Conservation (phyloP, 2,888 invertebrate species). For the Aphodius sticticus region DNA sequence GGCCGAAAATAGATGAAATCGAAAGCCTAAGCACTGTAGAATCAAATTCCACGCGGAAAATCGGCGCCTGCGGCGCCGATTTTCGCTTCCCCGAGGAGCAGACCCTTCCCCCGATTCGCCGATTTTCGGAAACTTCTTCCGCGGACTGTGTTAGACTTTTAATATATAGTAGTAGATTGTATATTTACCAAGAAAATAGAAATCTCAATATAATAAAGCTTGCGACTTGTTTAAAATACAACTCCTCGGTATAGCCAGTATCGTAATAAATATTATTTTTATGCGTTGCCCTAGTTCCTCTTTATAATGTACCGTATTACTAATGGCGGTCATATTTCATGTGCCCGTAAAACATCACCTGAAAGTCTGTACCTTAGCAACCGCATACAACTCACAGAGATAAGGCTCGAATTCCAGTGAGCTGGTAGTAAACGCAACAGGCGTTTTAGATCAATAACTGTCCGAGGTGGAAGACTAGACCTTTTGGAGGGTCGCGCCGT, state of each 20-base stretch:
- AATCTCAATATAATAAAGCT: too few species aligned
- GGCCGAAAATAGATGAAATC: too few species aligned
- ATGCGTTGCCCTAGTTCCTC: background rate
- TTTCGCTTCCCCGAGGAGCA: too few species aligned
- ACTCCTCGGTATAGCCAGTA: background rate
- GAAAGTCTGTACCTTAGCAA: background rate
- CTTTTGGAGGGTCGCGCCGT: background rate
- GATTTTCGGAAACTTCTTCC: too few species aligned
- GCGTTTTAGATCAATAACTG: constrained; percentile 4
- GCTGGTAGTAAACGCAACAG: background rate
- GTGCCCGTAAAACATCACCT: background rate
- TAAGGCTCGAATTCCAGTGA: background rate
- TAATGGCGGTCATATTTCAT: background rate
- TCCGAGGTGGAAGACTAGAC: background rate
- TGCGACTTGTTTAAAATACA: too few species aligned
- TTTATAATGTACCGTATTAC: background rate
- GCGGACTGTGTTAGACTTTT: too few species aligned
- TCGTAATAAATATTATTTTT: background rate
- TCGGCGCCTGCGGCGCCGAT: too few species aligned
- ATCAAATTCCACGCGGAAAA: too few species aligned
- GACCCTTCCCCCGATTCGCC: too few species aligned
- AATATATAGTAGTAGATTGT: too few species aligned
- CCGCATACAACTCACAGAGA: background rate
- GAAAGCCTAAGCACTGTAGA: too few species aligned
- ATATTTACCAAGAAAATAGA: too few species aligned